Percentiles rank a stretch among this genome's conserved stretches.
Conservation (phyloP, 2,113 vertebrate genomes). For the Poicephalus gulielmi region DNA sequence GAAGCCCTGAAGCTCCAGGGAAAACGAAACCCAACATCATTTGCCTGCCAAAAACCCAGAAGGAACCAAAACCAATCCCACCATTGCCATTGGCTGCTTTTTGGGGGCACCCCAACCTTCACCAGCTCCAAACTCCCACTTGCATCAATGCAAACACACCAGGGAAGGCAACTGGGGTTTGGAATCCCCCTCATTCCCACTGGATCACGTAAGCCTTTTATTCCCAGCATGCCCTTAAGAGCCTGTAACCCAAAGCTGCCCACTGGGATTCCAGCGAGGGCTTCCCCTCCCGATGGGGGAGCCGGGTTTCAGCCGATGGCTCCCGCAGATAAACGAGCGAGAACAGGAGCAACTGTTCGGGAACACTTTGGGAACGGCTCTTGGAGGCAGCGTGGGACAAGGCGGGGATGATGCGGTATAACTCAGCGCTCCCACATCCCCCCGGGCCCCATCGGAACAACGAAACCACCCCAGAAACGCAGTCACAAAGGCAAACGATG, state of each 20-base stretch:
- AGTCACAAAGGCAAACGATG: fast-evolving
- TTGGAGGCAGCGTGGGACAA: not conserved
- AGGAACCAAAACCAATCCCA: not conserved
- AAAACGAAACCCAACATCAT: not conserved
- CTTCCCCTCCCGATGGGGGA: not conserved
- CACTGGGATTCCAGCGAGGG: not conserved
- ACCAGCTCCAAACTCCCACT: not conserved
- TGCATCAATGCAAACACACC: not conserved
- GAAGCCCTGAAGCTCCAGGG: not conserved
- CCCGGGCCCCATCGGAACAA: not conserved
- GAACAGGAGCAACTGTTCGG: not conserved
- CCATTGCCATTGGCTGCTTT: not conserved
- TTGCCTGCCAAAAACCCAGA: no score
- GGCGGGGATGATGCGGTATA: not conserved
- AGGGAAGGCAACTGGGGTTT: fast-evolving
- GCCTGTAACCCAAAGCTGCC: not conserved
- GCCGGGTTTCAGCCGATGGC: not conserved
- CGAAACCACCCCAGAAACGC: fast-evolving
- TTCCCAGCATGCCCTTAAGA: not conserved
- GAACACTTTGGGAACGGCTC: not conserved
- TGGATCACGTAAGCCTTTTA: not conserved
- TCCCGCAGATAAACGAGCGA: not conserved
- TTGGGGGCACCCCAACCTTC: not conserved
- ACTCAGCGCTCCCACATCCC: fast-evolving
- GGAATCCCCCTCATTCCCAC: not conserved